Base-by-base conservation (phyloP, 2,113 vertebrate species). In the Cryptotis parvus region DNA sequence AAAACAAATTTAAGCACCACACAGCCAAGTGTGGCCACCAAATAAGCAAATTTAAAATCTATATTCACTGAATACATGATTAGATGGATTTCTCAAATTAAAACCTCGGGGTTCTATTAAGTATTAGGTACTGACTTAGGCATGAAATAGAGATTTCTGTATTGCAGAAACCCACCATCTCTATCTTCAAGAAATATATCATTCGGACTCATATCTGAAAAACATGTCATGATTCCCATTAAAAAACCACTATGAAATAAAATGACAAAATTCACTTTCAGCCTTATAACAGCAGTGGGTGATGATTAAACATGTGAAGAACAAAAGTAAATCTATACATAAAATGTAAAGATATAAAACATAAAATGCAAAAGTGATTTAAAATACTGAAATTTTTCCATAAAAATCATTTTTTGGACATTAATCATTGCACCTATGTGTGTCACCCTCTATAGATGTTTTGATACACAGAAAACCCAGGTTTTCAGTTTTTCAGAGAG, bases 211-310 rank as follows among this genome's bases (percentile, higher is more conserved):
- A n/a, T 76, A 2, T 65, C 11, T 7, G 3, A 9, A 5, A 31
- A n/a, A 55, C 26, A 58, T 12, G 0, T 6, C 43, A 79, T 52
- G 55, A n/a, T 65, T 80, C 35, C 5, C 10, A 66, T 84, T 43
- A 78, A 87, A 91, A 49, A 84, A 61, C n/a, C 16, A 37, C 74
- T 84, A 20, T 77, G 92, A 93, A n/a, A 37, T 84, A 86, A 85
- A 55, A 29, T 65, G 26, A 22, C 4, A 63, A 61, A 72, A 4
- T 24, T 68, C 86, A 81, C 84, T 41, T 6, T 91, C 77, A 63
- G 18, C 52, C 22, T 22, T 84, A 1, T 3, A n/a, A 74, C 73
- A 74, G 69, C 35, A 70, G 9, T 26, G 35, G 0, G 0, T 55
- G 4, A 65, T 31, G 35, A 79, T 55, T 72, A 92, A 75, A 4